These are phyloP conservation scores for Chaetorhynchus papuensis DNA, from an alignment of 2,113 vertebrate species.

Conservation along the genomic window DNA sequence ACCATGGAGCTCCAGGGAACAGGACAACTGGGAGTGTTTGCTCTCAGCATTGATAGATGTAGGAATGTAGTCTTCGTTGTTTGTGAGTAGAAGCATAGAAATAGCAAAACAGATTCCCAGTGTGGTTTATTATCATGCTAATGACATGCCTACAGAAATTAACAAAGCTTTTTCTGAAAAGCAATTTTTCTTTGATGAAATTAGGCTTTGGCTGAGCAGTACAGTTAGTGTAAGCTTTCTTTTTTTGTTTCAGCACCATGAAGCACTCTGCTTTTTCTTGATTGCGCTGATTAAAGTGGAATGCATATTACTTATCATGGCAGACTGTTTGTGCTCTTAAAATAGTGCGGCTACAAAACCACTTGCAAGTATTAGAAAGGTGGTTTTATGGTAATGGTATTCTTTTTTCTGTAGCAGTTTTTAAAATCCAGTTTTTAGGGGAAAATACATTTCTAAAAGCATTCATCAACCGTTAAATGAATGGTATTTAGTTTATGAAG, in stretches of 20 bases:
- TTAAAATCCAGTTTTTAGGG: not conserved
- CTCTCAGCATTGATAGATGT: not conserved
- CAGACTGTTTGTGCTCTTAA: not conserved
- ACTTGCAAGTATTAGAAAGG: not conserved
- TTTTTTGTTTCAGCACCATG: not conserved
- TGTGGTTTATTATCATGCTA: constrained; percentile 36
- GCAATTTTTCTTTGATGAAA: constrained; percentile 28
- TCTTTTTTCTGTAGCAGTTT: not conserved
- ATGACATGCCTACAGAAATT: not conserved
- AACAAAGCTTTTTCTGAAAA: constrained; percentile 20
- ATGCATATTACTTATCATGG: not conserved
- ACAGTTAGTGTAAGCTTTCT: not conserved
- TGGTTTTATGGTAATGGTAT: not conserved
- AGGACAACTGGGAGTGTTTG: not conserved
- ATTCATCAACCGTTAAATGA: not conserved
- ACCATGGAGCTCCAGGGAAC: not conserved
- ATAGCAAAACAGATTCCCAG: not conserved
- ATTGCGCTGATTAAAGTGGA: not conserved
- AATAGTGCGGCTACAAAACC: not conserved
- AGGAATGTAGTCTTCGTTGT: not conserved
- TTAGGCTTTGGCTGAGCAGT: constrained; percentile 1
- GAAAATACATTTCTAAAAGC: not conserved
- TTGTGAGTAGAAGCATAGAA: not conserved
- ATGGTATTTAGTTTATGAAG: not conserved
- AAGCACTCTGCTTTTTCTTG: not conserved